These are phyloP conservation scores for Sinhomidia bicolor DNA, from an alignment of 2,888 invertebrate species.

Conservation along the genomic window DNA sequence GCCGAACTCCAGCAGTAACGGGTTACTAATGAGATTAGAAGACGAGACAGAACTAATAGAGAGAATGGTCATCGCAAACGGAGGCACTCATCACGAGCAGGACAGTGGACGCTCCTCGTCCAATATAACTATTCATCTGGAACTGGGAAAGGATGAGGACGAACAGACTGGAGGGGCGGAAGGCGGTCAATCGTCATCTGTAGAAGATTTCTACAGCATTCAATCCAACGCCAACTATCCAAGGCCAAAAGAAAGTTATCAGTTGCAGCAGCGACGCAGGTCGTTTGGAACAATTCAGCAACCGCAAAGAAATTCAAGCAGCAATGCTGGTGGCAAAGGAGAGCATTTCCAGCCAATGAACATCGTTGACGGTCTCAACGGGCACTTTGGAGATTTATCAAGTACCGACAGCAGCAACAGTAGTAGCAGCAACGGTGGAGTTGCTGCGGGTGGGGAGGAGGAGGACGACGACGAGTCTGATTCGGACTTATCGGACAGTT, in stretches of 20 bases:
- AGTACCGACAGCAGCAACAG: constrained; percentile 64
- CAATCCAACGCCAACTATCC: constrained; percentile 64
- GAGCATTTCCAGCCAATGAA: constrained; percentile 50
- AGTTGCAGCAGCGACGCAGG: constrained; percentile 55
- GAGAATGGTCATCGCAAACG: background rate
- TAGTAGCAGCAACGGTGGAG: constrained; percentile 54
- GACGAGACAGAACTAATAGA: background rate
- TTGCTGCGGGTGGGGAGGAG: background rate
- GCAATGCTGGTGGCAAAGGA: background rate
- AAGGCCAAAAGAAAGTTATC: constrained; percentile 64
- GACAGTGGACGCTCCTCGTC: constrained; percentile 56
- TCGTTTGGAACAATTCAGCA: constrained; percentile 45
- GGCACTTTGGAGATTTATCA: constrained; percentile 14
- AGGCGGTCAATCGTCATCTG: background rate
- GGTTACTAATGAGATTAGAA: constrained; percentile 21
- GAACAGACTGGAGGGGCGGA: background rate
- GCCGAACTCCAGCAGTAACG: background rate
- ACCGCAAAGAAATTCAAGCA: background rate
- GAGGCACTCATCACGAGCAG: background rate
- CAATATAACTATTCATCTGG: constrained; percentile 48
- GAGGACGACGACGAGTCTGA: constrained; percentile 33
- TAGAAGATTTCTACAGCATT: constrained; percentile 44
- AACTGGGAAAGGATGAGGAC: constrained; percentile 26
- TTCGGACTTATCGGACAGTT: constrained; percentile 55
- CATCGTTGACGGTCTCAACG: constrained; percentile 30